Conservation (phyloP, 2,113 vertebrate species). For the Lophius piscatorius region DNA sequence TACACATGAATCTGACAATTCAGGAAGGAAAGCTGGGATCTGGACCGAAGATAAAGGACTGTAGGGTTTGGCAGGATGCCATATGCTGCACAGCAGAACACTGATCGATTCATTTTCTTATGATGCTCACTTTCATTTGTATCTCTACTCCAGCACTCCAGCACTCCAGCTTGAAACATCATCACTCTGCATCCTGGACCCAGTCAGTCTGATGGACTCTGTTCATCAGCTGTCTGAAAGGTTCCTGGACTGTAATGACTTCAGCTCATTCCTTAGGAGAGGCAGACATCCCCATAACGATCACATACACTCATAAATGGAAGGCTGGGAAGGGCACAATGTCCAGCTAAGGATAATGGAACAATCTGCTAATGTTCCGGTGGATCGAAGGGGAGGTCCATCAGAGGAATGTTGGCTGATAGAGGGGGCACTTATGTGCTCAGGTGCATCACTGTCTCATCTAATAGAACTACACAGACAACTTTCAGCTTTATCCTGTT, state of each 20-base stretch:
- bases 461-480: background rate
- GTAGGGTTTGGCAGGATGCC: background rate
- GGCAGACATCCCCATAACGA: conserved; percentile 18
- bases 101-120: background rate
- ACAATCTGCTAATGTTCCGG: conserved; percentile 47
- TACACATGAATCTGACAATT: background rate
- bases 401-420: conserved; percentile 13
- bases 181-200: background rate
- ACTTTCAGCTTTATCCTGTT: no score
- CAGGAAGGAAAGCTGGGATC: background rate
- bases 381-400: conserved; percentile 27
- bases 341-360: conserved; percentile 56
- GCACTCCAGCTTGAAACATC: background rate
- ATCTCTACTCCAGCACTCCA: background rate
- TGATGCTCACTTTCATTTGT: background rate
- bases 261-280: conserved; percentile 20
- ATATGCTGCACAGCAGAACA: conserved; percentile 1
- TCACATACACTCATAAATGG: conserved; percentile 45
- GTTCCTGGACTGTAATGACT: conserved; percentile 17
- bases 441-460: conserved; percentile 19
- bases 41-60: background rate
- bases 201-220: conserved; percentile 24
- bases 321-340: conserved; percentile 11
- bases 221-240: conserved; percentile 21
- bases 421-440: conserved; percentile 15